phyloP scores from a whole-genome alignment of 2,888 invertebrate species.

The Acrocera orbiculus region DNA sequence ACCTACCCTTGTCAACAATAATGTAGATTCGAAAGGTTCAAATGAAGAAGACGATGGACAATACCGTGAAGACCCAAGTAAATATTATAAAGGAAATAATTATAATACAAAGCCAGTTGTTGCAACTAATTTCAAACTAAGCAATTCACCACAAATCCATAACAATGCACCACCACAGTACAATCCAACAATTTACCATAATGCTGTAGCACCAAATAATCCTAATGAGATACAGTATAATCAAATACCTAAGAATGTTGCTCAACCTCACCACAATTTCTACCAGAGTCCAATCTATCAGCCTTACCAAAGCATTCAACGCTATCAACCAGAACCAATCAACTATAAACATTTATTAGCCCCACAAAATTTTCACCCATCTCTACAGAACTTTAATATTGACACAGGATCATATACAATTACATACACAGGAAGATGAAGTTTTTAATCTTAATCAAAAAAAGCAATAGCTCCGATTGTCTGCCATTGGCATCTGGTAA shows the following conservation, averaged over 20 bases:
- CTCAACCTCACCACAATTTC: too few relatives aligned
- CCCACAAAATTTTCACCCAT: constrained; percentile 59
- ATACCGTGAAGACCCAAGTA: constrained; percentile 65
- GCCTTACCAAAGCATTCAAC: constrained; percentile 14
- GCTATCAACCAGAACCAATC: constrained; percentile 23
- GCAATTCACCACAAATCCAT: constrained; percentile 22
- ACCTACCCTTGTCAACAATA: constrained; percentile 43
- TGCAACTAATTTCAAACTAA: constrained; percentile 25
- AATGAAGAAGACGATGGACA: constrained; percentile 67
- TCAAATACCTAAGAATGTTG: too few relatives aligned
- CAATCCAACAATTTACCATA: constrained; percentile 16
- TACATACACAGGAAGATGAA: constrained; percentile 43
- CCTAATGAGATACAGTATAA: too few relatives aligned
- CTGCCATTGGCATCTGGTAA: constrained; percentile 5
- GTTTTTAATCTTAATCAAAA: neutral
- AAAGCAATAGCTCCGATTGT: constrained; percentile 10
- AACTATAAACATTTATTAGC: constrained; percentile 23
- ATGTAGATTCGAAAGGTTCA: constrained; percentile 33
- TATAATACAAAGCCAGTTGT: constrained; percentile 26
- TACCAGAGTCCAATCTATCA: too few relatives aligned
- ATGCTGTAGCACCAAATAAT: neutral
- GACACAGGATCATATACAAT: constrained; percentile 61
- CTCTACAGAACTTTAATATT: constrained; percentile 49
- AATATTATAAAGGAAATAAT: constrained; percentile 55
- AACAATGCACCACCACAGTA: constrained; percentile 15